Percentiles rank a stretch among this genome's conserved stretches.
Evolutionary conservation across 92 coral and sea anemone species (phyloP).

Genomic region (Epizoanthus fatuus): DNA sequence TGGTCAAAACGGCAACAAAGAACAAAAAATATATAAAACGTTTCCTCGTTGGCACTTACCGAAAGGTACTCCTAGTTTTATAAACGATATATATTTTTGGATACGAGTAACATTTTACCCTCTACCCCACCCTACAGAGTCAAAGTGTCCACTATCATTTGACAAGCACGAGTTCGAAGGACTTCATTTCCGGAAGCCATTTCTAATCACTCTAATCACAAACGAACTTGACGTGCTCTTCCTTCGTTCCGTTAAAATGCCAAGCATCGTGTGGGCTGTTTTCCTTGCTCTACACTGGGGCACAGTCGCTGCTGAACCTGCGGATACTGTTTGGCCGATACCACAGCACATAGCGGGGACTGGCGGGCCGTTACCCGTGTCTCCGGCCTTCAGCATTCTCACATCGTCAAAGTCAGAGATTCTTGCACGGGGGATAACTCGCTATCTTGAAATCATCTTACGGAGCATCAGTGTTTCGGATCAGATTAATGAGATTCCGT

Average conservation of each 20-base stretch:
- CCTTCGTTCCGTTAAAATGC: neutral
- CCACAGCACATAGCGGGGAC: constrained; percentile 49
- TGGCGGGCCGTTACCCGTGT: constrained; percentile 67
- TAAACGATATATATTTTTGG: no score
- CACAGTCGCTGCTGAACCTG: neutral
- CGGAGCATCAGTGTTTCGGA: constrained; percentile 12
- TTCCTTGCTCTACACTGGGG: neutral
- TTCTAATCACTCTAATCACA: neutral
- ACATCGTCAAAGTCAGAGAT: constrained; percentile 69
- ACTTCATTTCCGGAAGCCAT: neutral
- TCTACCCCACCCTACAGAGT: neutral
- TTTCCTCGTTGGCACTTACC: no score
- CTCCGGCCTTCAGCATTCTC: constrained; percentile 72
- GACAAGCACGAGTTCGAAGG: neutral
- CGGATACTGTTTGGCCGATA: constrained; percentile 75
- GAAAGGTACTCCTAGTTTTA: no score
- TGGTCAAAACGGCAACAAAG: no score
- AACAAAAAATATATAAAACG: no score
- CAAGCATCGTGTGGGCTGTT: neutral
- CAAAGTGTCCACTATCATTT: neutral
- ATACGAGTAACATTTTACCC: neutral
- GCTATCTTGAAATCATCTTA: constrained; percentile 77
- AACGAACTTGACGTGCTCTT: neutral
- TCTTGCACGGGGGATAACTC: constrained; percentile 79
- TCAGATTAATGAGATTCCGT: constrained; percentile 1